Evolutionary conservation across 2,797 vertebrate genomes (phyloP), one percentile per base, ranked within the genome.

Genomic region (Glyptemys insculpta): DNA sequence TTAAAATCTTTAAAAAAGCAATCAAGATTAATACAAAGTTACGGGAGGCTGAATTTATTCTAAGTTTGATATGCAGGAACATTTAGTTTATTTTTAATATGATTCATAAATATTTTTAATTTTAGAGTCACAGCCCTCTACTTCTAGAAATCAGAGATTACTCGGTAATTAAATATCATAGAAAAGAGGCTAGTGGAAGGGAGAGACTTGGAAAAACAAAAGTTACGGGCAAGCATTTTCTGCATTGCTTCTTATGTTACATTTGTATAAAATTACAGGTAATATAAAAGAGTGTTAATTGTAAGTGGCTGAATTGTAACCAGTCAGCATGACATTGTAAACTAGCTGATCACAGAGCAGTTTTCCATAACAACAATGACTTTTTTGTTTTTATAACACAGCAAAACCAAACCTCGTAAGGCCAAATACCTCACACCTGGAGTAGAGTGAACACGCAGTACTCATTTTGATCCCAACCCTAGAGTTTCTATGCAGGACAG

Each of bases 401-500:
- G 34, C 11, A 83, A 81, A 96, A 68, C 34, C 15, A 16, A 79
- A 8, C 44, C 83, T 23, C 82, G 80, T 50, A 0, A 89, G 23
- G 23, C 23, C 15, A 41, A 23, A 74, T 21, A 11, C 37, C 68
- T 41, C 12, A 41, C 5, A 74, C 68, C 37, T 37, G 34, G 21
- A 74, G 68, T 44, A 27, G 25, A 44, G 21, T 21, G 62, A 68
- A 19, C 34, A 37, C 16, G 9, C 62, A 34, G 29, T 59, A 47
- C 62, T 91, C 86, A 81, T 76, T 96, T 96, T 91, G 95, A 90
- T 16, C 12, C 87, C 59, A 81, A 44, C 21, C 25, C 34, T 90
- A 93, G 81, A 57, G 84, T 93, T 89, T 62, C 81, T 94, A 87
- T 88, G 89, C 10, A 81, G 85, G 72, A 31, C 50, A 95, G 82